Evolutionary conservation across 2,113 vertebrate genomes (phyloP).

Genomic region (Ranitomeya variabilis): DNA sequence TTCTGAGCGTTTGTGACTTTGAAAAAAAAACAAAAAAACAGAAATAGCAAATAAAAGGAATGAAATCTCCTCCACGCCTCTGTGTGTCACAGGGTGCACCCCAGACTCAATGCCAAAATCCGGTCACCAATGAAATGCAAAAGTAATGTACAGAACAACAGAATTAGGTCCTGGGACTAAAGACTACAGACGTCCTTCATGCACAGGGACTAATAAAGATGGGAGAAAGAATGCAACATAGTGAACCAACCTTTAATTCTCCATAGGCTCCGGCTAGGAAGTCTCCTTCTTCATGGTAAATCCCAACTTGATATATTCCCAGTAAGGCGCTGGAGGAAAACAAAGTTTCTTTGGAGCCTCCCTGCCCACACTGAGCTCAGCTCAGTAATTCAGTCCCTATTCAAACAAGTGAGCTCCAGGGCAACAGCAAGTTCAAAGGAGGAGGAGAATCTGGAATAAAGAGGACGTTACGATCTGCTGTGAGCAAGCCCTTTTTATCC

Average conservation of each 20-base stretch:
- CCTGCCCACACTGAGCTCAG: constrained; percentile 59
- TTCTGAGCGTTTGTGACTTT: neutral
- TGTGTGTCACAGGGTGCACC: constrained; percentile 1
- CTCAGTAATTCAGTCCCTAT: constrained; percentile 57
- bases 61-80: neutral
- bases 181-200: neutral
- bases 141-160: neutral
- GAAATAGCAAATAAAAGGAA: neutral
- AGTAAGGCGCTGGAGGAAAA: neutral
- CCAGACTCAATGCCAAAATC: neutral
- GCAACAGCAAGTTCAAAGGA: constrained; percentile 71
- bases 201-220: neutral
- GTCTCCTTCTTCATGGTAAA: neutral
- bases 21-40: neutral
- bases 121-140: neutral
- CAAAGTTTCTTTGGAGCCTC: neutral
- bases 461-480: constrained; percentile 59
- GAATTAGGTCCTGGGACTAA: neutral
- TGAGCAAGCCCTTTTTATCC: constrained; percentile 39
- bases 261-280: constrained; percentile 19
- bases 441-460: constrained; percentile 63
- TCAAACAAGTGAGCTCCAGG: constrained; percentile 71
- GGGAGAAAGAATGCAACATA: neutral
- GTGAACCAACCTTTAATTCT: constrained; percentile 7
- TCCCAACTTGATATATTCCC: constrained; percentile 37